These are phyloP conservation scores for Lasiurus cinereus DNA, from an alignment of 2,113 vertebrate genomes.

Conservation along the genomic window DNA sequence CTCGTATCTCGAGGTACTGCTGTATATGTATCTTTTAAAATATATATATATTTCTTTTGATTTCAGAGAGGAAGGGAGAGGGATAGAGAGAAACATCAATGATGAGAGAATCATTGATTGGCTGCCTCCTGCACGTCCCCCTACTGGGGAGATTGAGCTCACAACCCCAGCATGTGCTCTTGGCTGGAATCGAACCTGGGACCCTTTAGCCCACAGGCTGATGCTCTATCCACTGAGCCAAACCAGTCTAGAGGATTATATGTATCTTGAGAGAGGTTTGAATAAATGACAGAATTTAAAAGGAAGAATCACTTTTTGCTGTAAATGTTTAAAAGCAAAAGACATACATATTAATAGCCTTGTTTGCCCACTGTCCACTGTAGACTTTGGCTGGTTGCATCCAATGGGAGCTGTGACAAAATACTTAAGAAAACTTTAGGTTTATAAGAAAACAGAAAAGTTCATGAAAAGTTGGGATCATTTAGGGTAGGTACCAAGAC, in stretches of 20 bases:
- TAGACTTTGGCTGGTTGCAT: background rate
- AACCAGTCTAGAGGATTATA: background rate
- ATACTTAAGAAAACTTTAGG: constrained; percentile 11
- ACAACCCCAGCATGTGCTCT: too few species aligned
- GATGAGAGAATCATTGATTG: too few species aligned
- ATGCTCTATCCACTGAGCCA: too few species aligned
- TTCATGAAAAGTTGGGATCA: background rate
- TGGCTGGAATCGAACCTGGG: too few species aligned
- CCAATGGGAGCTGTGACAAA: background rate
- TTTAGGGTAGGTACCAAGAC: constrained; percentile 31
- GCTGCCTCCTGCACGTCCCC: too few species aligned
- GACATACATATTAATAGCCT: background rate
- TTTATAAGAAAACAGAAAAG: constrained; percentile 38
- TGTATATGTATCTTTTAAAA: background rate
- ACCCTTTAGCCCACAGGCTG: too few species aligned
- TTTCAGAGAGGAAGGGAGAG: too few species aligned
- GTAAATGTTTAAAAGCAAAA: constrained; percentile 45
- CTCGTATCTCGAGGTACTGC: too few species aligned
- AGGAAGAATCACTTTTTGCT: background rate
- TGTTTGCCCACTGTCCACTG: background rate
- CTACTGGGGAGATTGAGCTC: too few species aligned
- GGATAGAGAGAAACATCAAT: too few species aligned
- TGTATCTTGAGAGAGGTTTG: background rate
- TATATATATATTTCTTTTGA: too few species aligned
- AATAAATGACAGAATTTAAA: constrained; percentile 20